Base-by-base conservation (phyloP, 2,888 invertebrate genomes). In the Archips crataeganus region DNA sequence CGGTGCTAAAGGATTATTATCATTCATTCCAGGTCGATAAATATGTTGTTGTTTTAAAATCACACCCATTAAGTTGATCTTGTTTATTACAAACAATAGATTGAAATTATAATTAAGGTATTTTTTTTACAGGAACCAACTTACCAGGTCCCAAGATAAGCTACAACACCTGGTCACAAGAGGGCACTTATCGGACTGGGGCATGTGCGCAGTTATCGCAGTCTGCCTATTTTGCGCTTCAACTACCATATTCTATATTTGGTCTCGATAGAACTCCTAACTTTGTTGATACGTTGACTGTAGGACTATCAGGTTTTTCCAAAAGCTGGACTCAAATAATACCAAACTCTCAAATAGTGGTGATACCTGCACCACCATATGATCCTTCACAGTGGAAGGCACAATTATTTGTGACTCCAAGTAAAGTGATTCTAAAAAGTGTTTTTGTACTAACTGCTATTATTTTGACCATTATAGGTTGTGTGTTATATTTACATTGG, bases 181-280 rank as follows among this genome's bases (percentile, higher is more conserved):
- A 98, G 87, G 98, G 98, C 0, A 96, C 95, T 67, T 95, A 95
- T 66, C 96, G 98, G 77, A 96, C 96, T 75, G 98, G 98, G 39
- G 96, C 97, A 23, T 98, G 98, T 68, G 97, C 97, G 0, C 99
- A 99, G 87, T 89, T 99, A 63, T 97, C 98, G 0, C 99, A 99
- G 88, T 98, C 98, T 36, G 98, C 98, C 1, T 97, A 99, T 87
- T 97, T 97, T 87, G 96, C 98, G 2, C 95, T 99, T n/a, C 98
- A 99, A 88, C 92, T 99, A 71, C 99, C 99, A 0, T 99, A 98
- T 88, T 97, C 97, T 0, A 97, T 99, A 78, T 99, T 99, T 91
- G 99, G 99, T 2, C 95, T 99, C n/a, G 99, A 99, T 2, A 96
- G 99, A 75, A 99, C 99, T 51, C 99, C 99, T 1, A 99, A 99